These are phyloP conservation scores for Hypotaenidia okinawae DNA, from an alignment of 2,797 vertebrate species.

Conservation along the genomic window DNA sequence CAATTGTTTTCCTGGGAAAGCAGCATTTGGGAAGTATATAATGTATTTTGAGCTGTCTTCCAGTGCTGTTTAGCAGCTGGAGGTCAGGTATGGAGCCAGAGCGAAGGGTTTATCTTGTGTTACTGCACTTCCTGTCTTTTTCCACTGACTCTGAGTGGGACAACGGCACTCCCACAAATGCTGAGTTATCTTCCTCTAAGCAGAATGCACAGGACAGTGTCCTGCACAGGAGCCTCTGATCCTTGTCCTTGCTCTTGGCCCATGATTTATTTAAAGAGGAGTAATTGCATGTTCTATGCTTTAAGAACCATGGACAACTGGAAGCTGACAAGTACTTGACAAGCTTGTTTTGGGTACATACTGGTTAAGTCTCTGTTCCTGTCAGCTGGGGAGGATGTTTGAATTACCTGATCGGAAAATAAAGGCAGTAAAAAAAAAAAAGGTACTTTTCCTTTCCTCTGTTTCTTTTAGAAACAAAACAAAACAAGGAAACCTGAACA, in stretches of 20 bases:
- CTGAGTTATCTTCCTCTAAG: not conserved
- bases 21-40: not conserved
- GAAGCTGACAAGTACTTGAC: slow-evolving; percentile 4
- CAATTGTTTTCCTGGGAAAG: not conserved
- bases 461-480: slow-evolving; percentile 55
- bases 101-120: not conserved
- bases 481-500: slow-evolving; percentile 33
- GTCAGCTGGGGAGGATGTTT: slow-evolving; percentile 58
- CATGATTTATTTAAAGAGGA: not conserved
- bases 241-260: not conserved
- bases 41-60: not conserved
- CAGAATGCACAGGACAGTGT: not conserved
- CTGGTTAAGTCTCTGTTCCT: slow-evolving; percentile 51
- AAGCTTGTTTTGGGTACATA: slow-evolving; percentile 28
- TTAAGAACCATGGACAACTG: not conserved
- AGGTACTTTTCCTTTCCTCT: slow-evolving; percentile 3
- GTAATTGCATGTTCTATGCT: not conserved
- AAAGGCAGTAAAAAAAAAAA: slow-evolving; percentile 5
- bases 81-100: not conserved
- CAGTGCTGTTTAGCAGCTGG: not conserved
- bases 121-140: not conserved
- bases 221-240: not conserved
- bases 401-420: slow-evolving; percentile 69
- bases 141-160: not conserved
- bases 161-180: not conserved